These are phyloP conservation scores for Nineta flava DNA, from an alignment of 2,888 invertebrate species.

Conservation along the genomic window DNA sequence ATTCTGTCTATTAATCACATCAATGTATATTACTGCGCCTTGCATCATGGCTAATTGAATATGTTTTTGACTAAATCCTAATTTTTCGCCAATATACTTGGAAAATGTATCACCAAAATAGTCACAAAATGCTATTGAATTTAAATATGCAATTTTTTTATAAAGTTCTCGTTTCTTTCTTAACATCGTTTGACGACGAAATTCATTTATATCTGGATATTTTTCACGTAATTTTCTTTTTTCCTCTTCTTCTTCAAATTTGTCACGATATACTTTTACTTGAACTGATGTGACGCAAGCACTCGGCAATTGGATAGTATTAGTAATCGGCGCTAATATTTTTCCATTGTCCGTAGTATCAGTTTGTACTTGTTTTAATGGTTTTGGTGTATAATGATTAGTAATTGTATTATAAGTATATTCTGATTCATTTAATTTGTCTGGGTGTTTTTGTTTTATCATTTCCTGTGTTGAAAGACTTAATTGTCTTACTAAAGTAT, in stretches of 20 bases:
- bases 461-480: background rate
- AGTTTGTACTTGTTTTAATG: slow-evolving; percentile 29
- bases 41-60: slow-evolving; percentile 40
- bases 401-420: slow-evolving; percentile 46
- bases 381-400: slow-evolving; percentile 39
- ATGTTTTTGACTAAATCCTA: slow-evolving; percentile 39
- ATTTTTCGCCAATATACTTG: slow-evolving; percentile 35
- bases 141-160: slow-evolving; percentile 32
- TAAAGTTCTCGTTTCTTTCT: slow-evolving; percentile 15
- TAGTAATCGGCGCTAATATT: slow-evolving; percentile 17
- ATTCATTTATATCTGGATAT: slow-evolving; percentile 2
- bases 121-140: slow-evolving; percentile 49
- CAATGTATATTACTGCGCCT: slow-evolving; percentile 50
- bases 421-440: background rate
- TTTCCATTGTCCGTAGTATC: slow-evolving; percentile 12
- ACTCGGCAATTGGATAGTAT: slow-evolving; percentile 32
- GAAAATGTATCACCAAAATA: slow-evolving; percentile 51
- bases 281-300: slow-evolving; percentile 33
- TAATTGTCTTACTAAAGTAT: background rate
- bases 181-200: slow-evolving; percentile 9
- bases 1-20: slow-evolving; percentile 23
- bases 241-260: slow-evolving; percentile 14
- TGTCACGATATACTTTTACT: slow-evolving; percentile 17
- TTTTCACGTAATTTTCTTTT: slow-evolving; percentile 7
- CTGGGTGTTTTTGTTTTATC: background rate